These are phyloP conservation scores for Perca fluviatilis DNA, from an alignment of 2,113 vertebrate genomes.

Conservation along the genomic window DNA sequence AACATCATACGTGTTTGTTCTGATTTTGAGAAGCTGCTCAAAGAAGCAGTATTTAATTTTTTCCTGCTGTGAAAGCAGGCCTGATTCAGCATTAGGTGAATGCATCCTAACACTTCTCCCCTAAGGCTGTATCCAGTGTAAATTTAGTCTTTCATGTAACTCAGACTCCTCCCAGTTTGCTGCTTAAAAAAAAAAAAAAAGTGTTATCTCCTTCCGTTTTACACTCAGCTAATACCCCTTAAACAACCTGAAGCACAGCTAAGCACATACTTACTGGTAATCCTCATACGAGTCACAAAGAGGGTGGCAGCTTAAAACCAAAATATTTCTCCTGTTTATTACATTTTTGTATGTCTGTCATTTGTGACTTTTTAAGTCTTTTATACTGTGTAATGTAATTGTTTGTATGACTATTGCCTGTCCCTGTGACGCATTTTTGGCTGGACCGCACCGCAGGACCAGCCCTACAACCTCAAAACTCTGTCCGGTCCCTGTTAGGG, in stretches of 20 bases:
- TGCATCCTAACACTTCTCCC: constrained; percentile 58
- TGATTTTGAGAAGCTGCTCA: constrained; percentile 34
- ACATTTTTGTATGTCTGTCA: constrained; percentile 10
- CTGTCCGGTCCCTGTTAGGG: too few relatives aligned
- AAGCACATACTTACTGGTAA: constrained; percentile 52
- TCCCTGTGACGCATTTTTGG: background rate
- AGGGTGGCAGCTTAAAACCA: constrained; percentile 32
- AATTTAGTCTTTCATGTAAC: constrained; percentile 75
- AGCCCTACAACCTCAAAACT: too few relatives aligned
- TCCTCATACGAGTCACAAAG: constrained; percentile 43
- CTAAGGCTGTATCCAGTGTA: constrained; percentile 55
- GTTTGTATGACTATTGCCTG: background rate
- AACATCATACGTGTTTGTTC: constrained; percentile 12
- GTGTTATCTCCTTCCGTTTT: constrained; percentile 40
- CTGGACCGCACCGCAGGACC: too few relatives aligned
- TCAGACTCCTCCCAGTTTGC: constrained; percentile 63
- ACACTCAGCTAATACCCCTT: constrained; percentile 49
- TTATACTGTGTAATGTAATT: constrained; percentile 1
- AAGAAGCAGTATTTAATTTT: constrained; percentile 14
- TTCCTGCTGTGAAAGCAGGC: constrained; percentile 15
- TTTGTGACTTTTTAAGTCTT: background rate
- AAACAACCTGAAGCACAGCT: constrained; percentile 60
- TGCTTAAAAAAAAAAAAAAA: background rate
- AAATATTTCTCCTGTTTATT: constrained; percentile 24
- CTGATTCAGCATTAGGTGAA: constrained; percentile 66